Evolutionary conservation across 92 coral and sea anemone genomes (phyloP).

Genomic region (Bergia puertoricense): DNA sequence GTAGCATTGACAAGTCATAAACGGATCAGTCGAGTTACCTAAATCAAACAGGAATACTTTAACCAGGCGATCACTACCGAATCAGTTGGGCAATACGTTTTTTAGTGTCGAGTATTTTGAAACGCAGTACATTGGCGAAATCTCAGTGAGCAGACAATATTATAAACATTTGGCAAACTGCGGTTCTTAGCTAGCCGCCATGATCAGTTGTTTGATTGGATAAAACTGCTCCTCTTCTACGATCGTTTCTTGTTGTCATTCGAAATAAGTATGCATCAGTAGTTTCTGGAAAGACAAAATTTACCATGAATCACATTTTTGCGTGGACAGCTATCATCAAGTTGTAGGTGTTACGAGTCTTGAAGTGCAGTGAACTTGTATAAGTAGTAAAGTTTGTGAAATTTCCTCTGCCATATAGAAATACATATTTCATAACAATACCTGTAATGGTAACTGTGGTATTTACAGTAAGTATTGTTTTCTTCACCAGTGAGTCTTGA

Average conservation of each 20-base stretch:
- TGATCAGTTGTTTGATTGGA: not conserved
- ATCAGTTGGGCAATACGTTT: too few relatives aligned
- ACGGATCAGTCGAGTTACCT: not conserved
- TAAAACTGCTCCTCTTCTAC: not conserved
- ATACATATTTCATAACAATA: too few relatives aligned
- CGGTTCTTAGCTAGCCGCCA: too few relatives aligned
- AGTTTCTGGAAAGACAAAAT: not conserved
- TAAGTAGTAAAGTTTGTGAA: not conserved
- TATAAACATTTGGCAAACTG: too few relatives aligned
- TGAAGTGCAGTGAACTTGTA: not conserved
- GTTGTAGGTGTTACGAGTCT: not conserved
- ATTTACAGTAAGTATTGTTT: not conserved
- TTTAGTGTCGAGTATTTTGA: not conserved
- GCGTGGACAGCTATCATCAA: not conserved
- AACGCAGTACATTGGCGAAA: not conserved
- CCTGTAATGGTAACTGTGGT: not conserved
- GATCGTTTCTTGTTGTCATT: too few relatives aligned
- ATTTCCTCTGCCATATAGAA: too few relatives aligned
- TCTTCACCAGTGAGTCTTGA: constrained; percentile 64
- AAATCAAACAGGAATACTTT: not conserved
- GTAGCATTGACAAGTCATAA: not conserved
- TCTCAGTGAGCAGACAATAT: not conserved
- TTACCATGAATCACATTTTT: too few relatives aligned
- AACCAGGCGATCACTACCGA: too few relatives aligned
- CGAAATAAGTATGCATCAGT: not conserved